Evolutionary conservation across 2,888 invertebrate species (phyloP), one percentile per base, ranked within the genome.

Genomic region (Ethmia dodecea): DNA sequence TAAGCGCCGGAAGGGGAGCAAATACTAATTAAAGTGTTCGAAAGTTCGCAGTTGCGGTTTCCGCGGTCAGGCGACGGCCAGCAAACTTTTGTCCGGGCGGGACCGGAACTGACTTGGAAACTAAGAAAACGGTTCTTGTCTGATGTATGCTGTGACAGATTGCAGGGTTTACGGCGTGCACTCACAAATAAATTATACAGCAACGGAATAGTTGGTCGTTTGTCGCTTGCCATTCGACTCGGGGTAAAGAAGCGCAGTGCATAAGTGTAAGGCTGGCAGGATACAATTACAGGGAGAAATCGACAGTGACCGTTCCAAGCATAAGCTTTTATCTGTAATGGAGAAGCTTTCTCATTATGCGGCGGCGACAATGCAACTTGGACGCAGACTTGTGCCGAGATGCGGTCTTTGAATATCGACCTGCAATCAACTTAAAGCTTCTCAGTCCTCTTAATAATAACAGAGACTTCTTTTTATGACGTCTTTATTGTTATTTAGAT

Each of bases 211-310:
- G n/a, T n/a, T 49, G 47, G 49, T 50, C 42, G 33, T 37, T 41
- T 43, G 45, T 30, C 34, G 38, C 39, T 38, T n/a, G 22, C 22
- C 22, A n/a, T 22, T 22, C n/a, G 22, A n/a, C 22, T 22, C 8
- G n/a, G 22, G 22, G 3, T 8, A 8, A 37, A 47, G 39, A 43
- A n/a, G 48, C 48, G 42, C 50, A 49, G 47, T 49, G 55, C 63
- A 63, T 62, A 55, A 58, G 55, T 50, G 47, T 42, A 35, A 43
- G 43, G 39, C n/a, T 12, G 11, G 26, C 68, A 81, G 81, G 83
- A 84, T 67, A 72, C 77, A 83, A 84, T 84, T 84, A 84, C 72
- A 79, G 78, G 52, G 71, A 57, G 61, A 71, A 69, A 76, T 75
- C 67, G 65, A 62, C 61, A 57, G 52, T 63, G 69, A 60, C 69